phyloP scores from a whole-genome alignment of 2,113 vertebrate species.

The Danionella cerebrum region DNA sequence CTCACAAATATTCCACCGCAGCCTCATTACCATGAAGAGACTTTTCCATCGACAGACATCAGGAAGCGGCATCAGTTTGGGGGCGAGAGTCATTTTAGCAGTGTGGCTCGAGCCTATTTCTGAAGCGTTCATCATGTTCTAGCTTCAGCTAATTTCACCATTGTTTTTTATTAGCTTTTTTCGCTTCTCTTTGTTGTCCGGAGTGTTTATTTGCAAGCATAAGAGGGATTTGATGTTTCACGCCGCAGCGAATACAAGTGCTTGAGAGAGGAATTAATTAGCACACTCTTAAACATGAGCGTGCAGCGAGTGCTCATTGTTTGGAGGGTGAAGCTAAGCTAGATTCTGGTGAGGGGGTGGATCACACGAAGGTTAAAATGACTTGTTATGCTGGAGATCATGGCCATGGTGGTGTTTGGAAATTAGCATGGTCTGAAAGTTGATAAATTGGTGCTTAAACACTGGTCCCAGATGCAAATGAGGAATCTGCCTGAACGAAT shows the following conservation, averaged over 20 bases:
- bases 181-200: conserved; percentile 63
- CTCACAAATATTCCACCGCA: neutral
- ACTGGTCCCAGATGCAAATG: too few relatives aligned
- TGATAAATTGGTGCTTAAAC: too few relatives aligned
- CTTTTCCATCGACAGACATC: neutral
- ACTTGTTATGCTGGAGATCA: conserved; percentile 71
- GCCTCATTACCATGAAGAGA: conserved; percentile 30
- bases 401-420: conserved; percentile 62
- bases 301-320: conserved; percentile 69
- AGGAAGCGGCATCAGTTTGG: neutral
- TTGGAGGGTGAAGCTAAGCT: conserved; percentile 64
- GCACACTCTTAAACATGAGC: conserved; percentile 67
- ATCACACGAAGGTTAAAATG: conserved; percentile 70
- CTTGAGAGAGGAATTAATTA: conserved; percentile 75
- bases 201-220: conserved; percentile 69
- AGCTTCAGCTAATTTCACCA: conserved; percentile 54
- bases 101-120: conserved; percentile 62
- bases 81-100: conserved; percentile 39
- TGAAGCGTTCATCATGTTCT: conserved; percentile 63
- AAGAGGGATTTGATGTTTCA: conserved; percentile 68
- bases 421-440: conserved; percentile 61
- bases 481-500: too few relatives aligned
- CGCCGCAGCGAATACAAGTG: conserved; percentile 73
- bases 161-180: conserved; percentile 49
- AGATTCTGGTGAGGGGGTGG: conserved; percentile 62